Evolutionary conservation across 1,140 invertebrate species (phyloP).

Genomic region (Macrotrachela quadricornifera): DNA sequence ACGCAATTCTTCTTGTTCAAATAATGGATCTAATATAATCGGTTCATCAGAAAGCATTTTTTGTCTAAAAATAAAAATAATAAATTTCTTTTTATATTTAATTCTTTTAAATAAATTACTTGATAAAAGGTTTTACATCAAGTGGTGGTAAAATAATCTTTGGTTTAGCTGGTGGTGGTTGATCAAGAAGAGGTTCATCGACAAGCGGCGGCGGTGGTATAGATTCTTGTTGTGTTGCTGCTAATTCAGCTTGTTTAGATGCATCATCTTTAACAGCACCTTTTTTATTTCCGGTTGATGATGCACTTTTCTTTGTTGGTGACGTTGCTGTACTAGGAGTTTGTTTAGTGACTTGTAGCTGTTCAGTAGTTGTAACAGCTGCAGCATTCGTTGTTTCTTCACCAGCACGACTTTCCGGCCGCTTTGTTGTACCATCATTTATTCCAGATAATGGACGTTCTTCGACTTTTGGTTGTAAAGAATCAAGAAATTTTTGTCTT

Average conservation of each 20-base stretch:
- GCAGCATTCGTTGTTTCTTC: too few species aligned
- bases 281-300: not conserved
- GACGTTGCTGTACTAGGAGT: not conserved
- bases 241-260: not conserved
- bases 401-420: too few species aligned
- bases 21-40: not conserved
- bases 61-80: too few species aligned
- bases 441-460: not conserved
- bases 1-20: conserved; percentile 5
- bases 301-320: not conserved
- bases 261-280: not conserved
- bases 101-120: conserved; percentile 11
- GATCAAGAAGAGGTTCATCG: conserved; percentile 17
- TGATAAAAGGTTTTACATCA: conserved; percentile 22
- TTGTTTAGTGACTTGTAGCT: not conserved
- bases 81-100: not conserved
- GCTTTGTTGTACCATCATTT: too few species aligned
- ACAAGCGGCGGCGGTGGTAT: not conserved
- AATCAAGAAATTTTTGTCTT: conserved; percentile 21
- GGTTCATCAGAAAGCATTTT: too few species aligned
- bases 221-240: not conserved
- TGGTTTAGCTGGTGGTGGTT: conserved; percentile 16
- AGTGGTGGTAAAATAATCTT: conserved; percentile 23
- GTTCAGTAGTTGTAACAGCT: too few species aligned
- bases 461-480: conserved; percentile 18